Percentiles rank a stretch among this genome's conserved stretches.
phyloP scores from a whole-genome alignment of 2,888 invertebrate genomes.

The Agrypnus murinus region DNA sequence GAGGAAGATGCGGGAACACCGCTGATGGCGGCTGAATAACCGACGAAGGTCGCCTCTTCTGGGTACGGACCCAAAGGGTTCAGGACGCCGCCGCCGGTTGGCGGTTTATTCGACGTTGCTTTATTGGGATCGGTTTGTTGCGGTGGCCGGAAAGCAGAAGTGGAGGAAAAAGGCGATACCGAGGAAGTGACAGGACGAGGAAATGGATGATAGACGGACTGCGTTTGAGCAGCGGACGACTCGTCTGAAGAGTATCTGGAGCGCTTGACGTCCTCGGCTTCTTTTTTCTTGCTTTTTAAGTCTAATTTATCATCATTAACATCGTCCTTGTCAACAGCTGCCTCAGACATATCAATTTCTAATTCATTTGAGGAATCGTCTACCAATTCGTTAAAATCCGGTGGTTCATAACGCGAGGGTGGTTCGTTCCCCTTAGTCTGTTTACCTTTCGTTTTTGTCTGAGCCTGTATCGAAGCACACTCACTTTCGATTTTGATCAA shows the following conservation, averaged over 20 bases:
- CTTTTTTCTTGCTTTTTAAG: conserved; percentile 71
- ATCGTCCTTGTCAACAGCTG: conserved; percentile 79
- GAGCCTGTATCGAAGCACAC: conserved; percentile 70
- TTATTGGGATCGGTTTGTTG: conserved; percentile 64
- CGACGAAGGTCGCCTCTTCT: conserved; percentile 85
- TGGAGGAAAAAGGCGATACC: conserved; percentile 80
- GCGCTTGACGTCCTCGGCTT: conserved; percentile 73
- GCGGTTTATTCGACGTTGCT: conserved; percentile 63
- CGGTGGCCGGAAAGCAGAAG: conserved; percentile 87
- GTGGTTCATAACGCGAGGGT: conserved; percentile 78
- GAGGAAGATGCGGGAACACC: conserved; percentile 73
- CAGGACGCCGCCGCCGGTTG: conserved; percentile 62
- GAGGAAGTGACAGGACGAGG: conserved; percentile 71
- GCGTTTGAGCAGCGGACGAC: conserved; percentile 44
- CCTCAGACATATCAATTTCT: conserved; percentile 86
- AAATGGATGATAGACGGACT: conserved; percentile 67
- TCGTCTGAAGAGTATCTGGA: conserved; percentile 52
- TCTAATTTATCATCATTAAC: conserved; percentile 72
- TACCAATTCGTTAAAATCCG: conserved; percentile 84
- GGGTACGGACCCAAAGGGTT: conserved; percentile 76
- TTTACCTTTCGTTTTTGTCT: conserved; percentile 63
- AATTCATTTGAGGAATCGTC: conserved; percentile 86
- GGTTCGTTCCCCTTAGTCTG: conserved; percentile 65
- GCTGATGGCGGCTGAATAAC: conserved; percentile 76
- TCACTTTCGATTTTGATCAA: conserved; percentile 72